These are phyloP conservation scores for Ctenosaura bakeri DNA, from an alignment of 2,797 vertebrate genomes.

Conservation along the genomic window DNA sequence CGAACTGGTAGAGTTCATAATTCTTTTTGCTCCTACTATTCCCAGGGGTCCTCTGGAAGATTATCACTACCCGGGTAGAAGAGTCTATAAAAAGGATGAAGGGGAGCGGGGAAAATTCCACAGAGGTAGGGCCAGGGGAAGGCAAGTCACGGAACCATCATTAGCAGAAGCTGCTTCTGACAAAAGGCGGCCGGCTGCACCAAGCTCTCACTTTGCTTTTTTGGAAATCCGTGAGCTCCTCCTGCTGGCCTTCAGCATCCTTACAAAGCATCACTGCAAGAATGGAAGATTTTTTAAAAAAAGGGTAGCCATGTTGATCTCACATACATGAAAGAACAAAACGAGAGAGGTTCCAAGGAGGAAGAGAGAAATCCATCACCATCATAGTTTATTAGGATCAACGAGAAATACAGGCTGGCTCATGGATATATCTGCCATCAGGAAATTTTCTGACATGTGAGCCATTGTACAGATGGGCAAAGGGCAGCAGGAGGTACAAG, in stretches of 20 bases:
- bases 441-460: background rate
- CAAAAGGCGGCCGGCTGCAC: slow-evolving; percentile 37
- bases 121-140: slow-evolving; percentile 34
- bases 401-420: background rate
- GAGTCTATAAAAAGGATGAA: slow-evolving; percentile 76
- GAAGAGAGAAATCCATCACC: background rate
- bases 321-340: background rate
- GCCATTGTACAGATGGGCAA: background rate
- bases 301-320: no score
- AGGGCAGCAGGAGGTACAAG: background rate
- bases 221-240: slow-evolving; percentile 63
- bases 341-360: no score
- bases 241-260: slow-evolving; percentile 51
- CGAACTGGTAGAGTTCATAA: slow-evolving; percentile 61
- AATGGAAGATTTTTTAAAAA: background rate
- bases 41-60: slow-evolving; percentile 64
- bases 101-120: slow-evolving; percentile 72
- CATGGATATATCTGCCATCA: background rate
- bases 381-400: background rate
- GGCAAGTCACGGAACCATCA: slow-evolving; percentile 11
- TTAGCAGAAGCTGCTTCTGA: slow-evolving; percentile 38
- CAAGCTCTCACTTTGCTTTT: background rate
- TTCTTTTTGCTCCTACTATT: slow-evolving; percentile 59
- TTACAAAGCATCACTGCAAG: background rate
- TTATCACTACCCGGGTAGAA: slow-evolving; percentile 68